Percentiles rank a stretch among this genome's conserved stretches.
Conservation (phyloP, 2,113 vertebrate species). For the Typhlomys cinereus region DNA sequence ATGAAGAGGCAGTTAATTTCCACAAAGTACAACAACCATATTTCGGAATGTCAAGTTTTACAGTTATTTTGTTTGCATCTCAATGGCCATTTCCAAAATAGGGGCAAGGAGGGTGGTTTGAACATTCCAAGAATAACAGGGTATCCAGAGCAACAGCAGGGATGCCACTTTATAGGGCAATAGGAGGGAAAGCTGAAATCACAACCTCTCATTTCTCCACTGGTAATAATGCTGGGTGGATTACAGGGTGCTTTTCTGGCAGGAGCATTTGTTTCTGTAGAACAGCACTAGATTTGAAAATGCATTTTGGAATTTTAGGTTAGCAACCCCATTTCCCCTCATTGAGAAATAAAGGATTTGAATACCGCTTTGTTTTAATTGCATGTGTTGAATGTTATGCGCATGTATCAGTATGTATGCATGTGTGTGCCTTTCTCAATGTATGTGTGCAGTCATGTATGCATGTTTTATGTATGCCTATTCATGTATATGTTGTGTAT, state of each 20-base stretch:
- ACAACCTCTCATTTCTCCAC: constrained; percentile 69
- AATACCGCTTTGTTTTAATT: neutral
- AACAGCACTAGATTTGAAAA: constrained; percentile 50
- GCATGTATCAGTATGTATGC: neutral
- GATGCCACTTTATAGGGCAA: constrained; percentile 35
- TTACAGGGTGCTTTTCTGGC: constrained; percentile 70
- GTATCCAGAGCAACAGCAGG: constrained; percentile 51
- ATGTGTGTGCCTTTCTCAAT: neutral
- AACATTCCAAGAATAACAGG: constrained; percentile 66
- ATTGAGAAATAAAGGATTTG: neutral
- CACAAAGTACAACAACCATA: constrained; percentile 15
- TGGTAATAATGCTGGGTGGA: constrained; percentile 55
- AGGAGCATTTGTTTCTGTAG: constrained; percentile 64
- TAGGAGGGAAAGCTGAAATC: constrained; percentile 69
- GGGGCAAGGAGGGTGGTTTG: constrained; percentile 31
- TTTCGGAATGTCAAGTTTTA: constrained; percentile 57
- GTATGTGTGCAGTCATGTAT: neutral
- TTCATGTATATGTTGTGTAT: too few relatives aligned
- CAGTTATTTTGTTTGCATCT: constrained; percentile 65
- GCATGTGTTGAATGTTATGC: neutral
- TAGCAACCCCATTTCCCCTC: constrained; percentile 8
- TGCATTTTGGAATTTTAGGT: constrained; percentile 38
- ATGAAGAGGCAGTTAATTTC: constrained; percentile 42
- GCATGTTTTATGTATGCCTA: neutral
- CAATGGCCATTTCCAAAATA: constrained; percentile 63